phyloP scores from a whole-genome alignment of 2,888 invertebrate species.

The Entomobrya proxima region DNA sequence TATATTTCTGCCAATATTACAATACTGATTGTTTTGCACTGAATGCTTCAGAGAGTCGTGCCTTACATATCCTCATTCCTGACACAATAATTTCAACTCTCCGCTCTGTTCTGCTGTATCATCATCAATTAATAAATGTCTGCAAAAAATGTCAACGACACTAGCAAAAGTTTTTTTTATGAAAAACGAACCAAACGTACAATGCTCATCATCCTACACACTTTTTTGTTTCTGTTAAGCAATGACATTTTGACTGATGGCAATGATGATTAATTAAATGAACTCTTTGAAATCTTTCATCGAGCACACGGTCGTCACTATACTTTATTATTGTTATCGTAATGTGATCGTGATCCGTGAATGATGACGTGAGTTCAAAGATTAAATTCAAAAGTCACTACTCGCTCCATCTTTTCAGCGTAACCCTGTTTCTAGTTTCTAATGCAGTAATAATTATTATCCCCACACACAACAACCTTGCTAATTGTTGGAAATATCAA shows the following conservation, averaged over 20 bases:
- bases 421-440: no score
- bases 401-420: background rate
- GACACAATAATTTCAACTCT: slow-evolving; percentile 48
- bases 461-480: background rate
- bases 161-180: background rate
- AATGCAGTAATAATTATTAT: no score
- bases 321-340: background rate
- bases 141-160: slow-evolving; percentile 47
- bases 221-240: background rate
- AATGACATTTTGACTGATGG: slow-evolving; percentile 54
- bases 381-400: background rate
- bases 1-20: background rate
- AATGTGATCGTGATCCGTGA: slow-evolving; percentile 13
- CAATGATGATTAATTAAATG: slow-evolving; percentile 54
- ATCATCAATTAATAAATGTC: slow-evolving; percentile 54
- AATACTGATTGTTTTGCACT: background rate
- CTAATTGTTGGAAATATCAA: slow-evolving; percentile 2
- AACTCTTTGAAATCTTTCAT: slow-evolving; percentile 24
- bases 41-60: slow-evolving; percentile 30
- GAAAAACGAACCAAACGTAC: slow-evolving; percentile 12
- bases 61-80: slow-evolving; percentile 37
- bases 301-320: background rate
- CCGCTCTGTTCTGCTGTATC: slow-evolving; percentile 35
- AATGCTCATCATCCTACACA: background rate
- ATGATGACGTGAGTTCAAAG: slow-evolving; percentile 20